These are phyloP conservation scores for Ariopsis seemanni DNA, from an alignment of 2,113 vertebrate species.

Conservation along the genomic window DNA sequence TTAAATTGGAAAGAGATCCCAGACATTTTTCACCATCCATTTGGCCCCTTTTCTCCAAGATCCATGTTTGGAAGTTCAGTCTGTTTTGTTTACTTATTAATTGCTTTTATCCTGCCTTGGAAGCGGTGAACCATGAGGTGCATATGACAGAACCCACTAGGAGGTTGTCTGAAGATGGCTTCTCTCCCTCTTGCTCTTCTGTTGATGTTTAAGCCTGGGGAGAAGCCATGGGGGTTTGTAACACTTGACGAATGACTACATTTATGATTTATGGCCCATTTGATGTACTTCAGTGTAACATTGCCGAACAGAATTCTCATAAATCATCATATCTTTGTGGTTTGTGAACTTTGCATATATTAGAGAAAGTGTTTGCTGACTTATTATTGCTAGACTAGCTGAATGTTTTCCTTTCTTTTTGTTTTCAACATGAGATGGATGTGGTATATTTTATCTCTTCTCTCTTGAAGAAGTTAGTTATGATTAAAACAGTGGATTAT, in stretches of 20 bases:
- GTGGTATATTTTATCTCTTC: background rate
- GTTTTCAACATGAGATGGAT: background rate
- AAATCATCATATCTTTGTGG: slow-evolving; percentile 45
- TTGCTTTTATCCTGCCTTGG: slow-evolving; percentile 66
- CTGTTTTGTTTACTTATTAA: slow-evolving; percentile 74
- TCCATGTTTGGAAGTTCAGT: slow-evolving; percentile 55
- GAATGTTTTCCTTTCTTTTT: background rate
- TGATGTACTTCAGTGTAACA: slow-evolving; percentile 46
- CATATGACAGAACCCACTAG: slow-evolving; percentile 68
- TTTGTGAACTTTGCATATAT: slow-evolving; percentile 47
- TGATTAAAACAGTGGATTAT: background rate
- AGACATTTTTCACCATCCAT: slow-evolving; percentile 23
- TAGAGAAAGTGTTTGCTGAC: slow-evolving; percentile 37
- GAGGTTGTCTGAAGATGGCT: slow-evolving; percentile 68
- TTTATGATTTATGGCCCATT: slow-evolving; percentile 63
- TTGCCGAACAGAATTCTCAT: slow-evolving; percentile 45
- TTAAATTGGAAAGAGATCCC: slow-evolving; percentile 33
- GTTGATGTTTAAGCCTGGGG: slow-evolving; percentile 69
- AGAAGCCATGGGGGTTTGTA: slow-evolving; percentile 75
- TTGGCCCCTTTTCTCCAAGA: slow-evolving; percentile 32
- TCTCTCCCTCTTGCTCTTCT: slow-evolving; percentile 50
- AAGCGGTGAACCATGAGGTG: slow-evolving; percentile 61
- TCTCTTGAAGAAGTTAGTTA: background rate
- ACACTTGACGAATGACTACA: slow-evolving; percentile 80
- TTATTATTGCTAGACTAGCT: slow-evolving; percentile 26